phyloP scores from a whole-genome alignment of 2,888 invertebrate genomes.

The Cataglyphis albicans region DNA sequence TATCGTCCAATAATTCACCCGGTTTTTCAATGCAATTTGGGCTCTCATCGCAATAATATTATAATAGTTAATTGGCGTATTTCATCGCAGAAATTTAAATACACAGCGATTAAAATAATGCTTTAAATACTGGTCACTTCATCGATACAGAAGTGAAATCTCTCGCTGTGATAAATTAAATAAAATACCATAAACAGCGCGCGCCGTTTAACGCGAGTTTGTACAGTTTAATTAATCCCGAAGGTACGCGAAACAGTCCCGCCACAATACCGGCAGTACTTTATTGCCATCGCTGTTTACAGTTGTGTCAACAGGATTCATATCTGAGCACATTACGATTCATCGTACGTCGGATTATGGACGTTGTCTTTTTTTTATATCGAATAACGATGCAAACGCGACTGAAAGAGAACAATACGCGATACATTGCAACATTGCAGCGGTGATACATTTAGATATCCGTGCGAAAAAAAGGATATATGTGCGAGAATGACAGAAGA shows the following conservation, averaged over 20 bases:
- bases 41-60: not conserved
- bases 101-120: slow-evolving; percentile 16
- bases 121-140: slow-evolving; percentile 16
- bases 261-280: slow-evolving; percentile 22
- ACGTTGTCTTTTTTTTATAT: slow-evolving; percentile 42
- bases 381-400: slow-evolving; percentile 37
- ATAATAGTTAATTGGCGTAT: slow-evolving; percentile 3
- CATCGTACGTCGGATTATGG: slow-evolving; percentile 35
- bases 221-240: slow-evolving; percentile 51
- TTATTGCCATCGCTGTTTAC: slow-evolving; percentile 28
- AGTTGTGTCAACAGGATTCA: slow-evolving; percentile 48
- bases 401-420: slow-evolving; percentile 42
- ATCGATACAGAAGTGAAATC: slow-evolving; percentile 17
- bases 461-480: slow-evolving; percentile 9
- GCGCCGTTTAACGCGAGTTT: slow-evolving; percentile 41
- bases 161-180: slow-evolving; percentile 23
- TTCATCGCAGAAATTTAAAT: slow-evolving; percentile 5
- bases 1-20: too few species aligned
- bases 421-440: slow-evolving; percentile 6
- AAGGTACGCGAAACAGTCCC: not conserved
- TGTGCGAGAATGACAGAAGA: not conserved
- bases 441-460: slow-evolving; percentile 60
- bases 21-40: not conserved
- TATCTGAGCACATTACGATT: slow-evolving; percentile 52
- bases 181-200: slow-evolving; percentile 21